Base-by-base conservation (phyloP, 2,888 invertebrate species). In the Synergus umbraculus region DNA sequence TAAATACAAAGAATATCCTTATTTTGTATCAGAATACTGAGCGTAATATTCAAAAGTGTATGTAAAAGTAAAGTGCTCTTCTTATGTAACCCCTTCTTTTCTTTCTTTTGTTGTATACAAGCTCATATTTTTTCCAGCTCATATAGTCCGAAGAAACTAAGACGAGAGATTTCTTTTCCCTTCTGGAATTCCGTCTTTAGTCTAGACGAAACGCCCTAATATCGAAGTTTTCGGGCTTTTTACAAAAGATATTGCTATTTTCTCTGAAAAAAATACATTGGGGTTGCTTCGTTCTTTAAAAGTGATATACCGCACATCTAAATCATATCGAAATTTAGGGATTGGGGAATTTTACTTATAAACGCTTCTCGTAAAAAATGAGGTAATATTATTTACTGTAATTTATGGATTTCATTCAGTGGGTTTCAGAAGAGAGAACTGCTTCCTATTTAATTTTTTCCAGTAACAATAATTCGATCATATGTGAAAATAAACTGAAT, bases 161-260 rank as follows among this genome's bases (percentile, higher is more conserved):
- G 43, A 66, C 2, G 66, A 66, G 66, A 44, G 66, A 44, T 66
- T 66, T 44, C 66, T 66, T 66, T 66, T 66, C 44, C 44, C 66
- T 44, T 43, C 44, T 43, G 66, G 66, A 66, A 66, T 66, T 12
- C 66, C 66, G 66, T 44, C 37, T 37, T 37, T 0, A 37, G 37
- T 37, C 66, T 66, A 66, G 66, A 66, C 64, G 64, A 64, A 64
- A 64, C 44, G 10, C 66, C 43, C 12, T 66, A 66, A 66, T 66
- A 66, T 66, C 66, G 44, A 66, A 22, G 66, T 66, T 66, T 66
- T 66, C 66, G 66, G 44, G 18, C 44, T 66, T 66, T 66, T 43
- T 44, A 18, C 44, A 18, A 18, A 46, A 4, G 44, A 44, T 66
- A 66, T 44, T 66, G 66, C 44, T 8, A 44, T 66, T 43, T 66